Base-by-base conservation (phyloP, 1,140 invertebrate species). In the Heliconius eleuchia region DNA sequence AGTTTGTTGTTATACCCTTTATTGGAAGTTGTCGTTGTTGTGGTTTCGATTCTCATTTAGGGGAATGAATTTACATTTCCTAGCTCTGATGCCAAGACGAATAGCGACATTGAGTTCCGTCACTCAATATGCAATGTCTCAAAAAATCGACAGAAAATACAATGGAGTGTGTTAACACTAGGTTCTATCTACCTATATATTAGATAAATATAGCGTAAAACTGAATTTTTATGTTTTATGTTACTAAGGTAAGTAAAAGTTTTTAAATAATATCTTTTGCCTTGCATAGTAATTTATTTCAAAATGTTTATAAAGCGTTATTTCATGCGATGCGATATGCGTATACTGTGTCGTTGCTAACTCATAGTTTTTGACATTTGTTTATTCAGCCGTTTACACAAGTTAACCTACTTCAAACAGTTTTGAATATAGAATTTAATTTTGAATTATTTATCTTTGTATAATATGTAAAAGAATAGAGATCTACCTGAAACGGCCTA, bases 331-430 rank as follows among this genome's bases (percentile, higher is more conserved):
- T 7, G 34, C 34, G 60, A 66, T n/a, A 66, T 66, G 60, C 11
- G 27, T 66, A 66, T 16, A 66, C 60, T 2, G 13, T 66, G 9
- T 66, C 23, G 23, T 30, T 66, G 60, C 60, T 30, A 66, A 30
- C 60, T 16, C 23, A 66, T 30, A 66, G 11, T 66, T 66, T 66
- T 16, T 66, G 23, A 13, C 23, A 37, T 72, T 72, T 13, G 60
- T 76, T 70, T 76, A 60, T 71, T 71, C 74, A 76, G 74, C 57
- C 66, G 74, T 76, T 76, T 71, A 1, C 9, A 4, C n/a, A 76
- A 66, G 60, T 27, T 66, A 27, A 27, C 27, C 60, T 66, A 66
- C 60, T 66, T 66, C 27, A 30, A 27, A 27, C 16, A 3, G 11
- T 30, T 30, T 66, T 66, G 23, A 11, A 66, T 13, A 23, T 57